Base-by-base conservation (phyloP, 1,140 invertebrate species). In the Habropoda laboriosa region DNA sequence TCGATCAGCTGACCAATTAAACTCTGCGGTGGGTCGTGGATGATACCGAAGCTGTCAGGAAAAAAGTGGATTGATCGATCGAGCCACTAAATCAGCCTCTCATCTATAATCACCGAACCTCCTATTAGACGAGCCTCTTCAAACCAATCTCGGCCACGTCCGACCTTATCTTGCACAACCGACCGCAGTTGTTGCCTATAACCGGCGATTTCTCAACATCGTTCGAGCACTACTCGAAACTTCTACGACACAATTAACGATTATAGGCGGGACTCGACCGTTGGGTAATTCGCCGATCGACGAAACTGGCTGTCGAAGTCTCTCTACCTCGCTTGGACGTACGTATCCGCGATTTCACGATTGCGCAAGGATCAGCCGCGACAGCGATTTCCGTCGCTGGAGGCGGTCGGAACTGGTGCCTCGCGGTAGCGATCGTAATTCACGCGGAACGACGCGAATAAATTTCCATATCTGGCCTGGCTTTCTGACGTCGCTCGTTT, bases 381-480 rank as follows among this genome's bases (percentile, higher is more conserved):
- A 35, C 35, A 12, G 45, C 21, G 27, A 49, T 16, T 7, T 21
- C 3, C 18, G 32, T 18, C 21, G 24, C 7, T 47, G 47, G 47
- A 40, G 38, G n/a, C 45, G 32, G 42, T 60, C 70, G 40, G 21
- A n/a, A 47, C 47, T 8, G 27, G 49, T 1, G 21, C 21, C 21
- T n/a, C 71, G 57, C 72, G 40, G 75, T 78, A 78, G 75, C 75
- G 75, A 66, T 55, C 47, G 58, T 79, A 79, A 35, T 63, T 73
- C 57, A 64, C 68, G 38, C 8, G 13, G 57, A 72, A 73, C 68
- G 67, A 73, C 47, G 58, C 27, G 68, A 72, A 79, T 79, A 79
- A 73, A 79, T 79, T 79, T 79, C 76, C 76, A 63, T 79, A 73
- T 73, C 68, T 63, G 58, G 68, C 40, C 57, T 55, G 57, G 75